Evolutionary conservation across 2,113 vertebrate species (phyloP), one percentile per base, ranked within the genome.

Genomic region (Psittacus erithacus): DNA sequence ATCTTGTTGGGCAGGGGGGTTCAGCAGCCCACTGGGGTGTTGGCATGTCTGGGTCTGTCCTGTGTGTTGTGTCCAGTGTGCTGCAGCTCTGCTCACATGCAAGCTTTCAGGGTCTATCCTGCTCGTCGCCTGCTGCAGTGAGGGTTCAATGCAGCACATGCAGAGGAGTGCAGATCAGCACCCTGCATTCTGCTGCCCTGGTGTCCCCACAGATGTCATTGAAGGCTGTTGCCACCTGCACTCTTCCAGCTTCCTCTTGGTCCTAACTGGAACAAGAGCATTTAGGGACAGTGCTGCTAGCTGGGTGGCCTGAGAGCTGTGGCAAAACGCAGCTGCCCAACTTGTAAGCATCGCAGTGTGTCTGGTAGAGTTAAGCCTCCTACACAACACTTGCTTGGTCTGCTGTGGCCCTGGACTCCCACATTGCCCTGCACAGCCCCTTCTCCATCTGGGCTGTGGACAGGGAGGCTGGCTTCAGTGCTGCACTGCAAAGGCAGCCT

Each of bases 361-460:
- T 52, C n/a, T 74, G 86, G 25, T 31, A 39, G 87, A 19, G 25
- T 44, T 23, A 22, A 53, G 16, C 74, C 81, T 94, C 64, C 69
- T 39, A 23, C 1, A 0, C 46, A 13, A 29, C 23, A 3, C 33
- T 64, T 35, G 20, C 28, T 11, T 1, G 1, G 68, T 50, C 11
- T 60, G 69, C 67, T 22, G 44, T 77, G 86, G 68, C 29, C 39
- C 43, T 2, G 11, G 17, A 10, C 17, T 53, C 25, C 43, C 64
- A 35, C 57, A 59, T 16, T 84, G 69, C 84, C 74, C 47, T 38
- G 29, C 20, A 3, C 31, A 59, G 71, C 43, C 35, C 39, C 19
- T 23, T 71, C 47, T 60, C 33, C 44, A 44, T 31, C 81, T 46
- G 35, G 13, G 17, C 0, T 41, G 17, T 0, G 0, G 55, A 25